Base-by-base conservation (phyloP, 2,888 invertebrate genomes). In the Camptogramma bilineatum region DNA sequence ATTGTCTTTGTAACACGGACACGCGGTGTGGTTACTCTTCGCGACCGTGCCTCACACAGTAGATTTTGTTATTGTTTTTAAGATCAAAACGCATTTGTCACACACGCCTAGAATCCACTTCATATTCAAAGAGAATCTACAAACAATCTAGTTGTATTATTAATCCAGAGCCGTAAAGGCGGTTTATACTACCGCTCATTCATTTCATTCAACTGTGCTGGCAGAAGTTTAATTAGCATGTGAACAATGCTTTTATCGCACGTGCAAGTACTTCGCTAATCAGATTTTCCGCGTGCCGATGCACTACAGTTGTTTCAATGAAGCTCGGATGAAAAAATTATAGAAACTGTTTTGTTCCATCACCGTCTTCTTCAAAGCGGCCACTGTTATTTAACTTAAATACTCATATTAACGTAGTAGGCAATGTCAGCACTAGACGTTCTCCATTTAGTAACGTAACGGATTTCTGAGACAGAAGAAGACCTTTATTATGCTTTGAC, bases 241-340 rank as follows among this genome's bases (percentile, higher is more conserved):
- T 62, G 66, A 71, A 73, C 73, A 72, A 70, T 69, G 62, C 56
- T 52, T 64, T 58, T 60, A 68, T 67, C 54, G 68, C 70, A 70
- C 73, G 68, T 65, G 64, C 61, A 73, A 62, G 53, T 63, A 63
- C 64, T 52, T 64, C 57, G 51, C 64, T 66, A 69, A 72, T 70
- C 73, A 64, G 67, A 72, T 68, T 68, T 69, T 62, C 58, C 62
- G 54, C 55, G 52, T 71, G 68, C 64, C 56, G 21, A 69, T 73
- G 68, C 74, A 78, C 60, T 46, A 59, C 56, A 72, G 70, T 73
- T 76, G 75, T 73, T 77, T 63, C 71, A 68, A 73, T 73, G 70
- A 75, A 74, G 68, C 70, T 69, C 66, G 52, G 84, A 57, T 57
- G 24, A 86, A 87, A 85, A 85, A 82, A 78, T 70, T 79, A 81